Base-by-base conservation (phyloP, 1,140 invertebrate genomes). In the Ceratina australensis region DNA sequence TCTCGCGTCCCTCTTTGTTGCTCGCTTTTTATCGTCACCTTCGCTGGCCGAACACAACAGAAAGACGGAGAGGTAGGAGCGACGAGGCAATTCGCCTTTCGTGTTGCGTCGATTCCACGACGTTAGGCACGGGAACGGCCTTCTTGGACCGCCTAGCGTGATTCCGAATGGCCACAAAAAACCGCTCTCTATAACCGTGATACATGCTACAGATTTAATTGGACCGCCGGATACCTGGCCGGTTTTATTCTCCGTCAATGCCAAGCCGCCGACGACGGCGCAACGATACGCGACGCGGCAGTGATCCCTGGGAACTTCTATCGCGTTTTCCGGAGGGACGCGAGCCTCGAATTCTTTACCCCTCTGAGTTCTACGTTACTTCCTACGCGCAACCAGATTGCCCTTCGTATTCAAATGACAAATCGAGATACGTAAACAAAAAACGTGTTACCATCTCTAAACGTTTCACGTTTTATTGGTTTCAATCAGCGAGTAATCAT, bases 161-260 rank as follows among this genome's bases (percentile, higher is more conserved):
- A 64, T 83, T 57, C 73, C 59, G 64, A 52, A 54, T 50, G 57
- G 33, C 56, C 68, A 63, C 73, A 76, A 84, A 84, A 84, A 84
- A 81, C 26, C 69, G n/a, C 66, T 69, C 47, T 42, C 26, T 80
- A 83, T 83, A 84, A 72, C 47, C 72, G 52, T 60, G 72, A 68
- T 81, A 79, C 79, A 72, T 78, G 79, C 75, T 78, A 79, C 69
- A 72, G 66, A 84, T 85, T 85, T 85, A 85, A 85, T 85, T 79
- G 79, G 80, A 33, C 72, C 63, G 56, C 28, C 50, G 52, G 24
- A 84, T 82, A 76, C 18, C 60, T 72, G 75, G 28, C 18, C 75
- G 54, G 64, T 63, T 28, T 73, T 73, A 73, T 82, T 69, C 63
- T 54, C 73, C 22, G 64, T 72, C 76, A 50, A 63, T 66, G 65